A percentile compares a stretch with the other conserved stretches of the same genome.
Evolutionary conservation across 2,113 vertebrate species (phyloP).

Genomic region (Sinocyclocheilus rhinocerous): DNA sequence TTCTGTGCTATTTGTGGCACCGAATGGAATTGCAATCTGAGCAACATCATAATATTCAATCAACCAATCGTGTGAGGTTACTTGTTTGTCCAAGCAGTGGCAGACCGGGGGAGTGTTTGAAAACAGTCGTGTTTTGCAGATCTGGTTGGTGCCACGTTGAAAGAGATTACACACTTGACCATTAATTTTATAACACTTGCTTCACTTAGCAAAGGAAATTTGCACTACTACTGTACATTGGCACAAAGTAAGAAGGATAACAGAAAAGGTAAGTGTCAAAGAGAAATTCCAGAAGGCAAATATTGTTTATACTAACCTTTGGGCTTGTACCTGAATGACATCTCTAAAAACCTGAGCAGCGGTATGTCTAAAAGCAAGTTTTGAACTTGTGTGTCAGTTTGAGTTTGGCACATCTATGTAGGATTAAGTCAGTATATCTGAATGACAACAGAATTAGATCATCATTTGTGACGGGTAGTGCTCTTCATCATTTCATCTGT

Average conservation of each 20-base stretch:
- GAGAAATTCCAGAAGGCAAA: neutral
- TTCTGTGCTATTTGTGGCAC: neutral
- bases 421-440: conserved; percentile 31
- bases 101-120: neutral
- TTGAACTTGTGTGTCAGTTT: neutral
- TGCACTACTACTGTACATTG: neutral
- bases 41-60: neutral
- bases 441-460: conserved; percentile 18
- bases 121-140: neutral
- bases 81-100: neutral
- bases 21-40: neutral
- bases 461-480: conserved; percentile 25
- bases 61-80: neutral
- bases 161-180: neutral
- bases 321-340: neutral
- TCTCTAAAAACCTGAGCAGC: neutral
- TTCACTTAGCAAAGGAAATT: neutral
- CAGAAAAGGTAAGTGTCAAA: neutral
- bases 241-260: neutral
- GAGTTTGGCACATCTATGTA: conserved; percentile 18
- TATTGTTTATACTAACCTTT: neutral
- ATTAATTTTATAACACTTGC: neutral
- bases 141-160: neutral
- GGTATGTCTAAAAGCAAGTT: conserved; percentile 5
- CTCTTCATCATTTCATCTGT: conserved; percentile 34